A percentile compares a stretch with the other conserved stretches of the same genome.
phyloP scores from a whole-genome alignment of 2,113 vertebrate genomes.

The Chamaea fasciata region DNA sequence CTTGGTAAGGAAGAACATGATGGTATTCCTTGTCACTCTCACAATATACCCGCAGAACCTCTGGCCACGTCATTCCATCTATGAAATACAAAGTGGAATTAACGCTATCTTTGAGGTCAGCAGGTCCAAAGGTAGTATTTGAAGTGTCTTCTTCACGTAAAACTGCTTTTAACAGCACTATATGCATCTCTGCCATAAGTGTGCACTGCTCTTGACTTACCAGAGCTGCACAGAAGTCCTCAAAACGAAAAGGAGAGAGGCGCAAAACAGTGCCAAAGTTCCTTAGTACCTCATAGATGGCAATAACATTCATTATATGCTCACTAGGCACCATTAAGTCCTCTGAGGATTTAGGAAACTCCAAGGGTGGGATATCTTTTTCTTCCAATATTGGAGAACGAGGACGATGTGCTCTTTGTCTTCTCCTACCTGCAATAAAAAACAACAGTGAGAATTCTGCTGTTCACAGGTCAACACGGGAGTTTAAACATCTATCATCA shows the following conservation, averaged over 20 bases:
- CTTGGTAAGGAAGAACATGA: conserved; percentile 88
- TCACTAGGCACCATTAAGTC: conserved; percentile 91
- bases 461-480: neutral
- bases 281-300: conserved; percentile 94
- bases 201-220: conserved; percentile 96
- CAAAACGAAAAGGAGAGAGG: conserved; percentile 95
- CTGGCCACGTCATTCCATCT: conserved; percentile 98
- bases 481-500: neutral
- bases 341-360: conserved; percentile 90
- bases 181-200: conserved; percentile 94
- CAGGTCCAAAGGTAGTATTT: conserved; percentile 97
- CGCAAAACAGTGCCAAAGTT: conserved; percentile 96
- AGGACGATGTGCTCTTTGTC: conserved; percentile 82
- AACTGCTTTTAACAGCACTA: conserved; percentile 91
- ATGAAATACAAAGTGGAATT: conserved; percentile 98
- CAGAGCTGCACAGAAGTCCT: conserved; percentile 96
- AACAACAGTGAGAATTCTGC: neutral
- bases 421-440: conserved; percentile 82
- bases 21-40: conserved; percentile 95
- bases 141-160: conserved; percentile 95
- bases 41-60: conserved; percentile 94
- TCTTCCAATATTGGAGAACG: conserved; percentile 92
- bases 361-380: conserved; percentile 89
- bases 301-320: conserved; percentile 90
- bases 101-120: conserved; percentile 96